Percentiles rank a stretch among this genome's conserved stretches.
These are phyloP conservation scores for Punctoribates punctum DNA, from an alignment of 2,888 invertebrate genomes.

Conservation along the genomic window DNA sequence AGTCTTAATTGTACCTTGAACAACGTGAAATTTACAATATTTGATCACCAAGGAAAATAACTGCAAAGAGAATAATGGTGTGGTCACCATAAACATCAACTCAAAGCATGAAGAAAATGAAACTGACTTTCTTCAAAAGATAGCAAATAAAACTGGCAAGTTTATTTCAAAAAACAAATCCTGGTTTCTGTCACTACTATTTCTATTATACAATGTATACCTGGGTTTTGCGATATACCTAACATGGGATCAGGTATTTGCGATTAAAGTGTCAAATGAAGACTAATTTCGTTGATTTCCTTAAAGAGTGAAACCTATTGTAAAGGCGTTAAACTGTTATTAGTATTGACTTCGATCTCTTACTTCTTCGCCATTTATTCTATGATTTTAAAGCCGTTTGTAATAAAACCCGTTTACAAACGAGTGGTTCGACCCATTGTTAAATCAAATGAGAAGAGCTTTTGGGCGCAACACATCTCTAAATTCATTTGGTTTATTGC, in stretches of 20 bases:
- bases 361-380: constrained; percentile 53
- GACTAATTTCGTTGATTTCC: neutral
- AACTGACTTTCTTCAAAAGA: neutral
- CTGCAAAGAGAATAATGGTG: neutral
- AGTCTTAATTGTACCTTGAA: too few relatives aligned
- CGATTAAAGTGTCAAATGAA: neutral
- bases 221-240: constrained; percentile 8
- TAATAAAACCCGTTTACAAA: constrained; percentile 15
- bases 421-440: neutral
- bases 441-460: neutral
- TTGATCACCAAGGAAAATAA: neutral
- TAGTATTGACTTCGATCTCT: constrained; percentile 62
- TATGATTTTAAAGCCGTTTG: constrained; percentile 34
- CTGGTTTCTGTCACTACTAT: neutral
- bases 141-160: neutral
- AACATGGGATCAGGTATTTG: constrained; percentile 28
- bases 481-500: constrained; percentile 27
- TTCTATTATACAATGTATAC: constrained; percentile 12
- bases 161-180: neutral
- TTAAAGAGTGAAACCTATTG: constrained; percentile 55
- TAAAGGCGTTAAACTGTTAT: constrained; percentile 68
- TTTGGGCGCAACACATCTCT: constrained; percentile 4
- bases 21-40: neutral
- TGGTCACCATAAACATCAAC: neutral
- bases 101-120: neutral